Evolutionary conservation across 2,888 invertebrate genomes (phyloP), one percentile per base, ranked within the genome.

Genomic region (Criorhina ranunculi): DNA sequence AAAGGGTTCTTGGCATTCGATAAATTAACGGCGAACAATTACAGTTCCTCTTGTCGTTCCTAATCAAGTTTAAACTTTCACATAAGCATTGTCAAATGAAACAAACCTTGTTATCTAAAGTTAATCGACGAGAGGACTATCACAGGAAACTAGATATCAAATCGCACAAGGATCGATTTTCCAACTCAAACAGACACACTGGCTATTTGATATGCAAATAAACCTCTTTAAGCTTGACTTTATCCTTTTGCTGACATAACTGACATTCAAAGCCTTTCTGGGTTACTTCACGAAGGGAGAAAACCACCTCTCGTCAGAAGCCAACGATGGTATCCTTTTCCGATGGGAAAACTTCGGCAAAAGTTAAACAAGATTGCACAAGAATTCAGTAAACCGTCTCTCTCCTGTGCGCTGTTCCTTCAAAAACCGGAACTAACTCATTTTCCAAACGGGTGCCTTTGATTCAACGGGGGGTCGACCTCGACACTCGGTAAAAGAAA

Each of bases 341-440:
- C 37, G 59, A 59, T 51, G 31, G 46, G 70, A 57, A 70, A 59
- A 70, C 70, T 70, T 70, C 35, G 46, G n/a, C 37, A 44, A 19
- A 69, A 69, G 69, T 69, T 69, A 57, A 69, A 69, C 69, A 46
- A 69, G 57, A 69, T 69, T 57, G 44, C 17, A 46, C 42, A 59
- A 57, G 46, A 35, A 64, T 64, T 64, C 35, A 17, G 46, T 19
- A 35, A 24, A 24, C 24, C n/a, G n/a, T 24, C 7, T 35, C 33
- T 9, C 12, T 57, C 11, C 55, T 69, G 19, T 33, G 9, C 19
- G n/a, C 12, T 29, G 42, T 6, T 42, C 12, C n/a, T 35, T 53
- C 31, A 42, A 24, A 33, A 35, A 44, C 57, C 57, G 57, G 70
- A 70, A 46, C 57, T 59, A 46, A 70, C 46, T 59, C 70, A 70